phyloP scores from a whole-genome alignment of 2,113 vertebrate species.

The Pedetes capensis region DNA sequence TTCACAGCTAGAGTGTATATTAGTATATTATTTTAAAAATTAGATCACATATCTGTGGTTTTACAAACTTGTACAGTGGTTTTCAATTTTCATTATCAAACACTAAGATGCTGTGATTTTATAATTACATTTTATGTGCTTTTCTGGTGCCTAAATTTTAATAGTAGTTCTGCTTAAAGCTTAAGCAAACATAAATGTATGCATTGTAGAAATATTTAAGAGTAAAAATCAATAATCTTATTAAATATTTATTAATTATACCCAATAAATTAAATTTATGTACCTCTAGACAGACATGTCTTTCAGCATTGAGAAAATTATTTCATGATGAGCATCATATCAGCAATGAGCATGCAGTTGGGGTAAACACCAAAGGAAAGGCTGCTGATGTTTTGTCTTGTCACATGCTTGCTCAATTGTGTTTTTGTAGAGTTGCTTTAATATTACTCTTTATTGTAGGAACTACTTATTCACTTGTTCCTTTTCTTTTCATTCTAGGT shows the following conservation, averaged over 20 bases:
- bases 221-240: slow-evolving; percentile 30
- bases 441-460: background rate
- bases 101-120: background rate
- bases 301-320: slow-evolving; percentile 22
- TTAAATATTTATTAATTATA: slow-evolving; percentile 24
- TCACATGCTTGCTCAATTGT: background rate
- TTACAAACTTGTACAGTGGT: background rate
- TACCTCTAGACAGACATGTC: background rate
- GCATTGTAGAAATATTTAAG: slow-evolving; percentile 16
- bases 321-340: slow-evolving; percentile 29
- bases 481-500: slow-evolving; percentile 83
- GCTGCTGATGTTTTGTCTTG: background rate
- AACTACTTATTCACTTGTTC: background rate
- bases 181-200: slow-evolving; percentile 32
- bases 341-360: background rate
- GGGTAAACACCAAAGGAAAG: background rate
- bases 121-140: background rate
- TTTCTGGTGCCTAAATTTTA: slow-evolving; percentile 40
- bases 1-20: background rate
- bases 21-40: background rate
- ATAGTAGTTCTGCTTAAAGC: background rate
- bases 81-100: background rate
- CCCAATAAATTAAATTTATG: slow-evolving; percentile 11
- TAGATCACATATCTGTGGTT: background rate
- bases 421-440: slow-evolving; percentile 29